These are phyloP conservation scores for Neosilurus hyrtlii DNA, from an alignment of 2,797 vertebrate genomes.

Conservation along the genomic window DNA sequence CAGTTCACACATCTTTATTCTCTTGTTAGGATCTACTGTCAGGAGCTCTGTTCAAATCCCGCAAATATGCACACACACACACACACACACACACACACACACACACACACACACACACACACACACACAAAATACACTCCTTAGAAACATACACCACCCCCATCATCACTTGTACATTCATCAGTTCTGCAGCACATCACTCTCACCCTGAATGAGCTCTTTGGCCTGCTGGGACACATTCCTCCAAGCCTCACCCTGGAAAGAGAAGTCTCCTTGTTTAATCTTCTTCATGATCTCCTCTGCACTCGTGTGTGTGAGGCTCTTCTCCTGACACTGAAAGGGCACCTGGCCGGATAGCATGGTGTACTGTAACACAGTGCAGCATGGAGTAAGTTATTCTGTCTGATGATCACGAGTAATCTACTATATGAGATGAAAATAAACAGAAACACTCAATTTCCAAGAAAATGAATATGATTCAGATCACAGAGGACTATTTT, in stretches of 20 bases:
- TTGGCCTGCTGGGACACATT: conserved; percentile 96
- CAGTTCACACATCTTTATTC: conserved; percentile 96
- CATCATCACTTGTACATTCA: not conserved
- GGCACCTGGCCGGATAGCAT: conserved; percentile 98
- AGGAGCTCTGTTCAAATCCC: conserved; percentile 80
- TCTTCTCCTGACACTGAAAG: conserved; percentile 93
- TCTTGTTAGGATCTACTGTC: conserved; percentile 96
- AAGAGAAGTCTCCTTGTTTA: conserved; percentile 96
- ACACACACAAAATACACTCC: not conserved
- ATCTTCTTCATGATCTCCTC: conserved; percentile 99
- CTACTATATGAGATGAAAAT: not conserved
- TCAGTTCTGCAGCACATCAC: not conserved
- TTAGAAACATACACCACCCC: not conserved
- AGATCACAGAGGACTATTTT: not conserved
- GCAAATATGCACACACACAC: not conserved
- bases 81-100: conserved; percentile 18
- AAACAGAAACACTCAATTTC: not conserved
- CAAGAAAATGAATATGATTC: not conserved
- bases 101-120: conserved; percentile 23
- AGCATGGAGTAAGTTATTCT: not conserved
- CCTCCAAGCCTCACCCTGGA: conserved; percentile 94
- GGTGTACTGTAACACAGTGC: conserved; percentile 80
- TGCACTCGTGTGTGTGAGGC: conserved; percentile 86
- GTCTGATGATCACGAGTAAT: not conserved
- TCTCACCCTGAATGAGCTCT: conserved; percentile 92